These are phyloP conservation scores for Nilaparvata lugens DNA, from an alignment of 1,140 invertebrate genomes.

Conservation along the genomic window DNA sequence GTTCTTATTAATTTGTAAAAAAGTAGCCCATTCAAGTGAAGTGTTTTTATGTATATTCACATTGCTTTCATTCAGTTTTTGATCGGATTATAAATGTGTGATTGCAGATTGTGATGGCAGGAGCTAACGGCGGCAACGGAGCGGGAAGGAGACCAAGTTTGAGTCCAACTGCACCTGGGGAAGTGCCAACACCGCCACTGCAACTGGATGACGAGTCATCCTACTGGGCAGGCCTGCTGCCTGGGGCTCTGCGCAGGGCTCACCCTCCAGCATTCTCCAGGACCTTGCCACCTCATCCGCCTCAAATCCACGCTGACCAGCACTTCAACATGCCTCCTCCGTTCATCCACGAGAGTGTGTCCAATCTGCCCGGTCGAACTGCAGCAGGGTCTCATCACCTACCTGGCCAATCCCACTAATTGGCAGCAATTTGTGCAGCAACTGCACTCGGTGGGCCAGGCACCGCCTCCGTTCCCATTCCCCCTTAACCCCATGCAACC, in stretches of 20 bases:
- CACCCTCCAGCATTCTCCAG: conserved; percentile 11
- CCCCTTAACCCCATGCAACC: conserved; percentile 16
- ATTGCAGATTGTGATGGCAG: conserved; percentile 7
- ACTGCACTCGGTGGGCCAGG: conserved; percentile 13
- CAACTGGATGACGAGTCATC: conserved; percentile 4
- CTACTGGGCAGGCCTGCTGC: conserved; percentile 10
- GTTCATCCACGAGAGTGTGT: conserved; percentile 11
- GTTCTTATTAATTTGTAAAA: too few relatives aligned
- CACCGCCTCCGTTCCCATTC: conserved; percentile 22
- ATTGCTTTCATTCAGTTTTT: too few relatives aligned
- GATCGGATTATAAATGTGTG: too few relatives aligned
- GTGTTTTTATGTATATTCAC: too few relatives aligned
- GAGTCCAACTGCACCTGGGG: neutral
- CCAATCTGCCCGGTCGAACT: conserved; percentile 28
- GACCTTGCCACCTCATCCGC: conserved; percentile 3
- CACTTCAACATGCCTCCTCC: conserved; percentile 12
- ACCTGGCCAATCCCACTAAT: conserved; percentile 33
- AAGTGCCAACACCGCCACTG: neutral
- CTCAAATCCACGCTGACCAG: neutral
- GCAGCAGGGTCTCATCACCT: conserved; percentile 31
- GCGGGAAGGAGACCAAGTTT: conserved; percentile 3
- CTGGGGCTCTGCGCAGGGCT: conserved; percentile 6
- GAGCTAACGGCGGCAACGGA: neutral
- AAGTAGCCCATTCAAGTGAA: too few relatives aligned
- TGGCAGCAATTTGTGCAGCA: conserved; percentile 31